Conservation (phyloP, 2,888 invertebrate genomes). For the Platycnemis pennipes region DNA sequence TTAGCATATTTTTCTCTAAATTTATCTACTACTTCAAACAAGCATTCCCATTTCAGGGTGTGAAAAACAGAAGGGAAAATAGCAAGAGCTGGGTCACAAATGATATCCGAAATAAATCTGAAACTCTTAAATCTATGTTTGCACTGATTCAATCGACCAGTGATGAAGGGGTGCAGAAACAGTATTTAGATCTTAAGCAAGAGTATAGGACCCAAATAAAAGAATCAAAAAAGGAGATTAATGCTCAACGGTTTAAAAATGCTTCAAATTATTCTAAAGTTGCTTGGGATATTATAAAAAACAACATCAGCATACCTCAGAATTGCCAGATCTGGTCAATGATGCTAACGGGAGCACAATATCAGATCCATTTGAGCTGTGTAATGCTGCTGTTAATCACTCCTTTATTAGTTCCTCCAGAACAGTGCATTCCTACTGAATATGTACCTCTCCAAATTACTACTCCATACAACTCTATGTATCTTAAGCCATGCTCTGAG, state of each 20-base stretch:
- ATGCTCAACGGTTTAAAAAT: not conserved
- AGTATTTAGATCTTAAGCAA: not conserved
- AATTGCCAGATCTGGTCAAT: not conserved
- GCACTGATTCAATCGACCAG: not conserved
- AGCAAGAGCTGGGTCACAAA: too few relatives aligned
- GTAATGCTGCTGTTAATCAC: not conserved
- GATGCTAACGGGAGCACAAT: not conserved
- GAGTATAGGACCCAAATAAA: not conserved
- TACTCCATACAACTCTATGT: not conserved
- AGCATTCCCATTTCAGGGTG: too few relatives aligned
- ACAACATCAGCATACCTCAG: not conserved
- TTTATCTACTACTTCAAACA: too few relatives aligned
- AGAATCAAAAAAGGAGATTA: not conserved
- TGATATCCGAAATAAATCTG: too few relatives aligned
- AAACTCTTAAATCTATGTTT: not conserved
- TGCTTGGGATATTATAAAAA: not conserved
- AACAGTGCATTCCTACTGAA: not conserved
- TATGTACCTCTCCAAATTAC: not conserved
- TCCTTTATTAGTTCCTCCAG: not conserved
- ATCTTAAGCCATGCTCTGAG: not conserved
- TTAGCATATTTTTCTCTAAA: too few relatives aligned
- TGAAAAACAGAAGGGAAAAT: too few relatives aligned
- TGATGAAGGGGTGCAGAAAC: not conserved
- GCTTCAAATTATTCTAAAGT: not conserved
- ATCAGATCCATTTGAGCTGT: not conserved